Base-by-base conservation (phyloP, 2,888 invertebrate species). In the Itoplectis maculator region DNA sequence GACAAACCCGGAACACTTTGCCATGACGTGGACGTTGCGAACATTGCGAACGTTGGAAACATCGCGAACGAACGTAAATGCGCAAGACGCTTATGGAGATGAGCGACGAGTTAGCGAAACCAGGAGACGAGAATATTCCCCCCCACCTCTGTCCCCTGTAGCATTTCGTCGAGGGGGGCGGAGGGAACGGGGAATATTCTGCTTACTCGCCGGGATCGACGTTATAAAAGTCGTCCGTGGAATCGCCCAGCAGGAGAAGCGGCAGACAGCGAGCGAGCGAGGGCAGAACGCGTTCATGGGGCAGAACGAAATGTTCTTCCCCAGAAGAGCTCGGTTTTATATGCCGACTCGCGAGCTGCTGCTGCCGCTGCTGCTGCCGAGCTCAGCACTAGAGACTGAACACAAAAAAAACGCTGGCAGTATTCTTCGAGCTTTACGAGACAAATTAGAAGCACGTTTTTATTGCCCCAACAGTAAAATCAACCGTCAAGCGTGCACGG, bases 401-500 rank as follows among this genome's bases (percentile, higher is more conserved):
- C 9, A 49, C 37, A 20, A 51, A 51, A 69, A 47, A 61, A 59
- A 45, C 61, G n/a, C n/a, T 13, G 23, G 18, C 23, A 18, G 47
- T 59, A 40, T 76, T 68, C 45, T 37, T 20, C 29, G 20, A 49
- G 68, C 49, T 68, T 76, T 59, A 68, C 68, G 68, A 76, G 56
- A 75, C 66, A 56, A 75, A 75, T 68, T 76, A 45, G 59, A 59
- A 76, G 61, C 45, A 13, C 13, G 35, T 69, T 76, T 59, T 76
- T 69, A 76, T 76, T 23, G 37, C 59, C 20, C 7, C 47, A 47
- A 61, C 59, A 37, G 37, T 76, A 65, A 45, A 75, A 75, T 56
- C 45, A 75, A 66, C n/a, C 35, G 45, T 69, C 37, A 15, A 37
- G 42, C 23, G 56, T 40, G 47, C 37, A 68, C 35, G 23, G 29